phyloP scores from a whole-genome alignment of 1,140 invertebrate species.

The Camponotus vicinus region DNA sequence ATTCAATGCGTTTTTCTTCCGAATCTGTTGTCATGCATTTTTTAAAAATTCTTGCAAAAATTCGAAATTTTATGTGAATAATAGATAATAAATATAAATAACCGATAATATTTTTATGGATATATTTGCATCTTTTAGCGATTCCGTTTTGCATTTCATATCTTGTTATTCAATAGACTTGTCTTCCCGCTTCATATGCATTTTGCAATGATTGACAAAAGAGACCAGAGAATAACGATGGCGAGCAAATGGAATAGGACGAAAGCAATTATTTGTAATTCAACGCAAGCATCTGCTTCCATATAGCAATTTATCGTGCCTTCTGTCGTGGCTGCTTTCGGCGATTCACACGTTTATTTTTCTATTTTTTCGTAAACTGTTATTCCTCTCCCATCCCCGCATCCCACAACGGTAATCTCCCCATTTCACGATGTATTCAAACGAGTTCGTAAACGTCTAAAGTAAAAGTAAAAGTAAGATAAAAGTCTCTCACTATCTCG shows the following conservation, averaged over 20 bases:
- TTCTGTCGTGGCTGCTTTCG: conserved; percentile 83
- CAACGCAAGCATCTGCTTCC: conserved; percentile 74
- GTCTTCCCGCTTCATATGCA: neutral
- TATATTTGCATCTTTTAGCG: neutral
- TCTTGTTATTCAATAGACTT: neutral
- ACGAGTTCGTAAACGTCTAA: conserved; percentile 63
- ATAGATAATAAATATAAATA: neutral
- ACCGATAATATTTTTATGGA: neutral
- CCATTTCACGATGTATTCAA: conserved; percentile 36
- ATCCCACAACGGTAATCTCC: neutral
- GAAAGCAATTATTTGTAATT: conserved; percentile 56
- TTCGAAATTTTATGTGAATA: neutral
- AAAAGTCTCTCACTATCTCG: conserved; percentile 74
- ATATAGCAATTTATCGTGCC: conserved; percentile 84
- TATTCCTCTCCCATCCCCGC: neutral
- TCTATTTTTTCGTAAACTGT: conserved; percentile 76
- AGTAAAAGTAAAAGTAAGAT: conserved; percentile 19
- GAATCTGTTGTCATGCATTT: too few species aligned
- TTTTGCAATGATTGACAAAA: conserved; percentile 45
- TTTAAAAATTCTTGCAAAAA: too few species aligned
- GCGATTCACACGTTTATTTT: conserved; percentile 83
- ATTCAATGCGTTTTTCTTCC: neutral
- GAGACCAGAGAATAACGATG: conserved; percentile 1
- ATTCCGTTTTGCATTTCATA: neutral
- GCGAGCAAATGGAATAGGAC: conserved; percentile 10